phyloP scores from a whole-genome alignment of 2,113 vertebrate genomes.

The Calyptomena viridis region DNA sequence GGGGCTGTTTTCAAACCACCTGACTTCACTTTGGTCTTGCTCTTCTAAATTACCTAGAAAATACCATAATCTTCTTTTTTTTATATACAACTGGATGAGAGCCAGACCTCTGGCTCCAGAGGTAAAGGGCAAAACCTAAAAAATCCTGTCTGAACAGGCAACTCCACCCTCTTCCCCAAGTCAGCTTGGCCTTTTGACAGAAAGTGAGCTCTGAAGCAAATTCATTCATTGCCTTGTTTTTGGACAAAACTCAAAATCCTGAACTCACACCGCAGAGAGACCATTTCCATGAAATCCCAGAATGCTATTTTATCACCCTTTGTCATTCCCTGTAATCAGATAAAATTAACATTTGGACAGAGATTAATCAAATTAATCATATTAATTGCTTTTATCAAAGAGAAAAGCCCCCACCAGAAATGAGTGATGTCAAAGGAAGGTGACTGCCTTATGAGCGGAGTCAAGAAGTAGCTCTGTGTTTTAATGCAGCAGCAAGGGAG shows the following conservation, averaged over 20 bases:
- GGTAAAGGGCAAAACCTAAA: conserved; percentile 82
- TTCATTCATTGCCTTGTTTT: conserved; percentile 75
- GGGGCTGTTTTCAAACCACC: conserved; percentile 72
- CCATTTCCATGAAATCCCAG: conserved; percentile 60
- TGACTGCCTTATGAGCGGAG: background rate
- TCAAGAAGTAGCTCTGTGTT: background rate
- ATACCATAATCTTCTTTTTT: conserved; percentile 66
- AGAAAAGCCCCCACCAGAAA: background rate
- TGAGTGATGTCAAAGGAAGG: background rate
- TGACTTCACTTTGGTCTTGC: conserved; percentile 74
- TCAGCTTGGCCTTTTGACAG: conserved; percentile 80
- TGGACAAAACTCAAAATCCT: conserved; percentile 71
- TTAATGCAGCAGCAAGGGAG: background rate
- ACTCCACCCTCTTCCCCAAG: conserved; percentile 77
- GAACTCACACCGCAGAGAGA: conserved; percentile 61
- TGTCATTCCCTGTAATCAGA: conserved; percentile 35
- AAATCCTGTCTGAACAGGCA: conserved; percentile 80
- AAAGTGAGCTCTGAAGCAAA: conserved; percentile 75
- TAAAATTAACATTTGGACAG: background rate
- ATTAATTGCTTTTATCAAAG: conserved; percentile 13
- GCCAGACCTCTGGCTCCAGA: conserved; percentile 85
- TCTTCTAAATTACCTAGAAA: conserved; percentile 77
- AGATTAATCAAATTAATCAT: conserved; percentile 3
- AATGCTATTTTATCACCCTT: conserved; percentile 54
- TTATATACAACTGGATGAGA: conserved; percentile 65